Percentiles rank a stretch among this genome's conserved stretches.
Evolutionary conservation across 1,140 invertebrate genomes (phyloP).

Genomic region (Hyposmocoma kahamanoa): DNA sequence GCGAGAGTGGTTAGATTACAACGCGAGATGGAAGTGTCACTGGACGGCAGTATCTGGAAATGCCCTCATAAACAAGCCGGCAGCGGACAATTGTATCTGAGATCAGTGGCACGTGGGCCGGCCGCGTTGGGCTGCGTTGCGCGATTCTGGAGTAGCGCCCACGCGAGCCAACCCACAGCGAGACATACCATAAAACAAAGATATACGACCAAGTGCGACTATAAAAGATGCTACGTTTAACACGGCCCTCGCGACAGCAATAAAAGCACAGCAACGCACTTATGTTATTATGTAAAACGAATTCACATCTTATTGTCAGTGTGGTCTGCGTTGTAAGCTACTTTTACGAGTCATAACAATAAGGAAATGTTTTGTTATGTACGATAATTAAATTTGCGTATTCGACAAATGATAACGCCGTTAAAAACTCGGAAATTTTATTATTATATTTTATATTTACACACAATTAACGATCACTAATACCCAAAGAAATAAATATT

Average conservation of each 20-base stretch:
- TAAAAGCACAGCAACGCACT: conserved; percentile 48
- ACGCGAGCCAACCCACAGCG: conserved; percentile 42
- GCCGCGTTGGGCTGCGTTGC: not conserved
- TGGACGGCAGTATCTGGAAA: conserved; percentile 39
- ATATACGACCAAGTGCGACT: conserved; percentile 40
- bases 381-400: too few species aligned
- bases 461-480: too few species aligned
- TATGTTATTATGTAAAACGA: conserved; percentile 54
- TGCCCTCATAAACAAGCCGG: conserved; percentile 50
- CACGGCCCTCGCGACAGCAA: conserved; percentile 35
- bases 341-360: too few species aligned
- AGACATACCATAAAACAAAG: conserved; percentile 42
- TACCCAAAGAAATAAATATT: not conserved
- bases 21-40: conserved; percentile 52
- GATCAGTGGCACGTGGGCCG: conserved; percentile 53
- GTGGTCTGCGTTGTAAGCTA: conserved; percentile 32
- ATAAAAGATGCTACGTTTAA: conserved; percentile 52
- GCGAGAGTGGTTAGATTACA: conserved; percentile 21
- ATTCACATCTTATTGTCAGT: conserved; percentile 32
- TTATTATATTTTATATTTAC: too few species aligned
- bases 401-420: too few species aligned
- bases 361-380: too few species aligned
- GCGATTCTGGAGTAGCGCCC: conserved; percentile 61
- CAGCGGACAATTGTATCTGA: conserved; percentile 54
- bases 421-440: too few species aligned